Conservation (phyloP, 2,797 vertebrate species). For the Tinamus major region DNA sequence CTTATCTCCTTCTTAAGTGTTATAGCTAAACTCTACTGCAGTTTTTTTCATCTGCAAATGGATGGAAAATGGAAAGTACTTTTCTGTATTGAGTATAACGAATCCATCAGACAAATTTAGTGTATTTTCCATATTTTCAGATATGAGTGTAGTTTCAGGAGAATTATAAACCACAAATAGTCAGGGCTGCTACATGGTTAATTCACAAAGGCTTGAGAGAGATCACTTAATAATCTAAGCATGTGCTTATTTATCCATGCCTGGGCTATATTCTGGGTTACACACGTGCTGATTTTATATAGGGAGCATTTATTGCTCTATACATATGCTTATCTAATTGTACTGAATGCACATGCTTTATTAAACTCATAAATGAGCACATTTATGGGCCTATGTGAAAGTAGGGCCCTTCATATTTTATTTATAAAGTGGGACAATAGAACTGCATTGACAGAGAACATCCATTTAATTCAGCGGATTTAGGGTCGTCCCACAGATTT, state of each 20-base stretch:
- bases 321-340: conserved; percentile 52
- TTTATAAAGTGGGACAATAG: conserved; percentile 65
- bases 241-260: neutral
- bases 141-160: neutral
- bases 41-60: neutral
- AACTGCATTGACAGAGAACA: conserved; percentile 34
- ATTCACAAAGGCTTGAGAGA: conserved; percentile 27
- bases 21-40: neutral
- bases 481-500: conserved; percentile 49
- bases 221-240: conserved; percentile 36
- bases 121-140: neutral
- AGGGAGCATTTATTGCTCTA: conserved; percentile 25
- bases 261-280: neutral
- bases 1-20: neutral
- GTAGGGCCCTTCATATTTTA: conserved; percentile 67
- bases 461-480: conserved; percentile 66
- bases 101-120: neutral
- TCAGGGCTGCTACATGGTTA: neutral
- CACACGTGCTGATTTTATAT: conserved; percentile 10
- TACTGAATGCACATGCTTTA: conserved; percentile 50
- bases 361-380: conserved; percentile 61
- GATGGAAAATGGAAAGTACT: neutral
- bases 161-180: conserved; percentile 2
- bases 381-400: conserved; percentile 38
- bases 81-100: neutral